Conservation (phyloP, 1,140 invertebrate species). For the Camponotus pennsylvanicus region DNA sequence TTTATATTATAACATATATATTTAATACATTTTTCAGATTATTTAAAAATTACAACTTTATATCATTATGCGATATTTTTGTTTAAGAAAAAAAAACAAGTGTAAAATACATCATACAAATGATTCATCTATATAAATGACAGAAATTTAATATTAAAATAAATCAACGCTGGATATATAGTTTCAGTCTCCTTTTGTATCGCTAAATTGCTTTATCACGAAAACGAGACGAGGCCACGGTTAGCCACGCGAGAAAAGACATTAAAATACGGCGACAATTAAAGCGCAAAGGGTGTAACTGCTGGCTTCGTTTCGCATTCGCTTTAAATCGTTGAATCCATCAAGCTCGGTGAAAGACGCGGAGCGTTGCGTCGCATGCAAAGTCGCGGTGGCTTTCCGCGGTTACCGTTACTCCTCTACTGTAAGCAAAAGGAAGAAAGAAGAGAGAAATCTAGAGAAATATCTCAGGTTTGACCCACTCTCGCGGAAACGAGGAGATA, state of each 20-base stretch:
- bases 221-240: neutral
- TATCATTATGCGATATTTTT: neutral
- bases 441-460: slow-evolving; percentile 55
- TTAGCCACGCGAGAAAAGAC: neutral
- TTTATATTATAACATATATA: too few relatives aligned
- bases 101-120: too few relatives aligned
- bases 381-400: slow-evolving; percentile 19
- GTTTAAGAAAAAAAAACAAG: too few relatives aligned
- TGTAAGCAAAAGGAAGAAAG: too few relatives aligned
- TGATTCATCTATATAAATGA: too few relatives aligned
- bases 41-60: neutral
- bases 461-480: slow-evolving; percentile 45
- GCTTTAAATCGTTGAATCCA: slow-evolving; percentile 40
- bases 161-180: neutral
- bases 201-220: neutral
- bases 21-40: neutral
- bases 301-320: neutral
- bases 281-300: slow-evolving; percentile 11
- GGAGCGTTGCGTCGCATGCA: slow-evolving; percentile 21
- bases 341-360: neutral
- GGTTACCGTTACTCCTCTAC: neutral
- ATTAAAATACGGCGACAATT: slow-evolving; percentile 38
- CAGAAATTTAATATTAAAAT: neutral
- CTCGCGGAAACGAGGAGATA: slow-evolving; percentile 52
- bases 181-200: neutral